Percentiles rank a stretch among this genome's conserved stretches.
phyloP scores from a whole-genome alignment of 2,888 invertebrate genomes.

The Heteropelma amictum region DNA sequence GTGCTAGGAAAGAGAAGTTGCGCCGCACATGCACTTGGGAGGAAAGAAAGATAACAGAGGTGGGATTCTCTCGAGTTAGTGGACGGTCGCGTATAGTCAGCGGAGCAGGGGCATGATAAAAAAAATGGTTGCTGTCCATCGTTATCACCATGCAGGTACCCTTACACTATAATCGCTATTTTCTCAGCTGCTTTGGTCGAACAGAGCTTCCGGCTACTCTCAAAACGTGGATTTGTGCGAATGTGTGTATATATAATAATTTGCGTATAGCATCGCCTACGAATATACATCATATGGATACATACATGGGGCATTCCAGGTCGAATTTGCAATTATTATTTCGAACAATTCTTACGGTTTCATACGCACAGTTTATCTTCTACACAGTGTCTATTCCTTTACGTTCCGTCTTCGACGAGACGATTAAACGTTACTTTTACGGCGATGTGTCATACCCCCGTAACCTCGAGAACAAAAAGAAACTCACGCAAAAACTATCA shows the following conservation, averaged over 20 bases:
- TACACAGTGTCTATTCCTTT: too few relatives aligned
- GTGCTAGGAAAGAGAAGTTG: constrained; percentile 6
- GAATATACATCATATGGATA: neutral
- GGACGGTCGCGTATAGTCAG: constrained; percentile 15
- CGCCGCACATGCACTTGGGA: neutral
- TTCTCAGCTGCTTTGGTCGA: constrained; percentile 31
- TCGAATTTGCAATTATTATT: too few relatives aligned
- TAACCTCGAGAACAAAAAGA: too few relatives aligned
- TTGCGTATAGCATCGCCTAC: constrained; percentile 6
- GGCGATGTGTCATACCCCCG: too few relatives aligned
- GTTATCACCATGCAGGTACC: constrained; percentile 62
- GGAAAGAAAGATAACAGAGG: constrained; percentile 30
- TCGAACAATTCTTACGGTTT: too few relatives aligned
- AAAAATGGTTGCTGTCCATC: constrained; percentile 38
- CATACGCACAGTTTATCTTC: too few relatives aligned
- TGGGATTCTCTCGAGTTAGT: constrained; percentile 19
- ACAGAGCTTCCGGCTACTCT: constrained; percentile 7
- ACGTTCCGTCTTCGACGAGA: too few relatives aligned
- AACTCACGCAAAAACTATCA: too few relatives aligned
- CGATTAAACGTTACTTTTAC: too few relatives aligned
- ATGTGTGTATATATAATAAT: too few relatives aligned
- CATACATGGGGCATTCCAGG: too few relatives aligned
- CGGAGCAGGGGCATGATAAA: constrained; percentile 39
- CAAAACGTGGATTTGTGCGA: neutral
- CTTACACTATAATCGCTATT: constrained; percentile 48